These are phyloP conservation scores for Sturmia bella DNA, from an alignment of 2,888 invertebrate genomes.

Conservation along the genomic window DNA sequence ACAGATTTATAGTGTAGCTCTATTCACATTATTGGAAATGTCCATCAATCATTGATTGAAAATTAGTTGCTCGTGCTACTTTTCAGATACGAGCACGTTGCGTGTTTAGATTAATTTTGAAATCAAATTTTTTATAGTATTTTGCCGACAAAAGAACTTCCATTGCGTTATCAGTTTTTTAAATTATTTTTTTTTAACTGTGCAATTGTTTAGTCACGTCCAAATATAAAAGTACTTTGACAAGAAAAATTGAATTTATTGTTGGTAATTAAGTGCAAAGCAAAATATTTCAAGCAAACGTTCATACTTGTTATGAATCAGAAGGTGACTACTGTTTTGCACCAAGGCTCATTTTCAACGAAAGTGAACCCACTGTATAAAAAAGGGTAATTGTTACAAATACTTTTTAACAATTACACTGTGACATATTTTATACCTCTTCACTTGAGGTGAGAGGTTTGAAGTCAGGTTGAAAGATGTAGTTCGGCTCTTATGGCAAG, in stretches of 20 bases:
- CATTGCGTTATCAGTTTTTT: slow-evolving; percentile 33
- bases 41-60: slow-evolving; percentile 56
- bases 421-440: too few relatives aligned
- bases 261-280: not conserved
- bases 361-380: too few relatives aligned
- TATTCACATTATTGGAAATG: slow-evolving; percentile 24
- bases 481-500: too few relatives aligned
- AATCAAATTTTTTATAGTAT: slow-evolving; percentile 72
- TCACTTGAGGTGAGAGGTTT: too few relatives aligned
- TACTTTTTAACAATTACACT: too few relatives aligned
- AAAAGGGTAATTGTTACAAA: too few relatives aligned
- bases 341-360: too few relatives aligned
- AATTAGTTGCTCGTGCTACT: slow-evolving; percentile 14
- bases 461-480: too few relatives aligned
- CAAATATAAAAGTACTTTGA: not conserved
- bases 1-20: slow-evolving; percentile 46
- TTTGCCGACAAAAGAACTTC: slow-evolving; percentile 77
- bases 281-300: too few relatives aligned
- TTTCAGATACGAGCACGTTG: slow-evolving; percentile 18
- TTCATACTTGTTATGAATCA: too few relatives aligned
- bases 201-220: not conserved
- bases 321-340: too few relatives aligned
- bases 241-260: not conserved
- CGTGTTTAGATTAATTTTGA: slow-evolving; percentile 29
- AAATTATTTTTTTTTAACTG: slow-evolving; percentile 6